Evolutionary conservation across 2,797 vertebrate genomes (phyloP), one percentile per base, ranked within the genome.

Genomic region (Heteromormyrus szaboi): DNA sequence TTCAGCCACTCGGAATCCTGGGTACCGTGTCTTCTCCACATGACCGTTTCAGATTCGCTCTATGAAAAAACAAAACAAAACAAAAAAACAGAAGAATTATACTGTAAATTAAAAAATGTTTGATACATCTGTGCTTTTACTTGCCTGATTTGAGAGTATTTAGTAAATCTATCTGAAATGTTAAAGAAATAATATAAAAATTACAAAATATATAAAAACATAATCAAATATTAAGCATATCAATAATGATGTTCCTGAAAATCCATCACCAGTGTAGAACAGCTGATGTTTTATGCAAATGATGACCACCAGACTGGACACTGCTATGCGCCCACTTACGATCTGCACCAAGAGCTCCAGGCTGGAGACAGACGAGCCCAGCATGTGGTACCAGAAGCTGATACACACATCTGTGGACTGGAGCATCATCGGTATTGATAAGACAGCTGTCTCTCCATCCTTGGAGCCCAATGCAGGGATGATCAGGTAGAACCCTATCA

Each of bases 371-470:
- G 94, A 95, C 19, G 95, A 91, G 53, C 96, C 96, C 0, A 93
- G 91, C 94, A 96, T 96, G 92, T 93, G 94, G 89, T 94, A 95
- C 96, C 96, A 96, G 92, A 96, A 96, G 51, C 90, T 92, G 84
- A 96, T 90, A 91, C 96, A 96, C 85, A 95, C n/a, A 9, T 92
- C 86, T 56, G 92, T 88, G 4, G 86, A n/a, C 4, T 72, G 85
- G n/a, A 29, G 25, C 9, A n/a, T 8, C 7, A 94, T 83, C 6
- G 93, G 91, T 51, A 91, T 89, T 53, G 94, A 95, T 88, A 96
- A 53, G 50, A 85, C 89, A 6, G 95, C 95, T 37, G 25, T 90
- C 88, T 95, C 92, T 0, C 44, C 88, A 25, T 92, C 85, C 89
- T 91, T 89, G 1, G 89, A 90, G 51, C 93, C 94, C 87, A 94